Evolutionary conservation across 2,797 vertebrate genomes (phyloP).

Genomic region (Antennarius maculatus): DNA sequence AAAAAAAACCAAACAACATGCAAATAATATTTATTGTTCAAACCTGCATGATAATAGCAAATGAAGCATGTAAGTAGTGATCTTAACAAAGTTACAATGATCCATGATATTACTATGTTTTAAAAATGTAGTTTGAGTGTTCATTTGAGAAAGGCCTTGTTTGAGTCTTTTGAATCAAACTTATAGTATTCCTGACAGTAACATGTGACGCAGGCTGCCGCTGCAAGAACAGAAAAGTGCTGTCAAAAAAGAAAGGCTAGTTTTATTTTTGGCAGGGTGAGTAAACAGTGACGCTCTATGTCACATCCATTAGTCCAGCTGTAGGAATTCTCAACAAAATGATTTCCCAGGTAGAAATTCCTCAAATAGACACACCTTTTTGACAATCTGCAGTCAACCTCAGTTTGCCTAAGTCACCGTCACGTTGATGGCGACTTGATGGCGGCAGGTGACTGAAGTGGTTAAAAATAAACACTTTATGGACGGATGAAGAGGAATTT

Average conservation of each 20-base stretch:
- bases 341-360: constrained; percentile 18
- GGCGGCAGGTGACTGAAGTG: background rate
- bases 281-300: constrained; percentile 36
- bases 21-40: no score
- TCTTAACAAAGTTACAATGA: no score
- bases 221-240: constrained; percentile 23
- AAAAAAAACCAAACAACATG: no score
- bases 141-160: background rate
- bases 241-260: constrained; percentile 24
- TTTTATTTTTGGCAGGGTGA: constrained; percentile 38
- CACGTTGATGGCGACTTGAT: constrained; percentile 7
- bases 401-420: constrained; percentile 24
- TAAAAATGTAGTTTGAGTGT: no score
- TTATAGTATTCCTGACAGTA: no score
- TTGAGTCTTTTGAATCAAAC: background rate
- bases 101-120: no score
- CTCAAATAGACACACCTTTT: constrained; percentile 23
- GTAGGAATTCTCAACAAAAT: constrained; percentile 36
- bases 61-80: no score
- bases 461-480: constrained; percentile 47
- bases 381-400: constrained; percentile 14
- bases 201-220: no score
- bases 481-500: constrained; percentile 16
- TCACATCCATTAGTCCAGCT: constrained; percentile 26
- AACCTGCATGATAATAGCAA: no score